These are phyloP conservation scores for Pyrochroa serraticornis DNA, from an alignment of 2,888 invertebrate species.

Conservation along the genomic window DNA sequence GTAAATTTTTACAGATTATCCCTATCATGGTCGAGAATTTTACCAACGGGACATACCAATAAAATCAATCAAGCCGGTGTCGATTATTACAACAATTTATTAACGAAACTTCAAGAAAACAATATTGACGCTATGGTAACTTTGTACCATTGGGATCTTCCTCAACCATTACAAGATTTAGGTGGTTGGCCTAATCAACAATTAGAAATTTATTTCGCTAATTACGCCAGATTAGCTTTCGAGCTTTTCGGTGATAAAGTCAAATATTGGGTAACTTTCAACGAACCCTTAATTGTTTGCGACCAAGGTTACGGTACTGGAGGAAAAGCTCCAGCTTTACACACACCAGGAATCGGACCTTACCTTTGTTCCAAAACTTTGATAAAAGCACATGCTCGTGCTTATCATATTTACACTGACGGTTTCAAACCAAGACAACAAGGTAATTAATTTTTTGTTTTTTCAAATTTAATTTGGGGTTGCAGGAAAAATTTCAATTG, in stretches of 20 bases:
- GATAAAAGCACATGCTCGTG: slow-evolving; percentile 68
- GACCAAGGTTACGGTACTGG: slow-evolving; percentile 50
- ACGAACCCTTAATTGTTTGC: slow-evolving; percentile 58
- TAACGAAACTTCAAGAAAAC: slow-evolving; percentile 57
- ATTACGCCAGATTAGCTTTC: slow-evolving; percentile 64
- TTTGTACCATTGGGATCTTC: slow-evolving; percentile 63
- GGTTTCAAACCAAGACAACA: slow-evolving; percentile 36
- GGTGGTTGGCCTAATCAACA: slow-evolving; percentile 70
- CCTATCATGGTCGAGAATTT: slow-evolving; percentile 45
- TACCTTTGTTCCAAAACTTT: slow-evolving; percentile 69
- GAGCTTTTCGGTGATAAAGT: slow-evolving; percentile 50
- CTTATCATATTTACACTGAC: slow-evolving; percentile 65
- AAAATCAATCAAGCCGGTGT: slow-evolving; percentile 72
- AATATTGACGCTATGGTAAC: slow-evolving; percentile 64
- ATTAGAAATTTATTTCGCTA: slow-evolving; percentile 62
- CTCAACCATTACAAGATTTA: slow-evolving; percentile 57
- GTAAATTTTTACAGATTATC: slow-evolving; percentile 61
- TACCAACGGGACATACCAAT: slow-evolving; percentile 68
- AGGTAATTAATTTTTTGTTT: background rate
- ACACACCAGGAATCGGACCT: slow-evolving; percentile 62
- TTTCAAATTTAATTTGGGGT: background rate
- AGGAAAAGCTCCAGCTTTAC: slow-evolving; percentile 58
- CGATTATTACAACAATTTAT: slow-evolving; percentile 73
- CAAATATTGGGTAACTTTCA: slow-evolving; percentile 63
- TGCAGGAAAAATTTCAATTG: slow-evolving; percentile 3